Conservation (phyloP, 2,113 vertebrate genomes). For the Lophochroa leadbeateri region DNA sequence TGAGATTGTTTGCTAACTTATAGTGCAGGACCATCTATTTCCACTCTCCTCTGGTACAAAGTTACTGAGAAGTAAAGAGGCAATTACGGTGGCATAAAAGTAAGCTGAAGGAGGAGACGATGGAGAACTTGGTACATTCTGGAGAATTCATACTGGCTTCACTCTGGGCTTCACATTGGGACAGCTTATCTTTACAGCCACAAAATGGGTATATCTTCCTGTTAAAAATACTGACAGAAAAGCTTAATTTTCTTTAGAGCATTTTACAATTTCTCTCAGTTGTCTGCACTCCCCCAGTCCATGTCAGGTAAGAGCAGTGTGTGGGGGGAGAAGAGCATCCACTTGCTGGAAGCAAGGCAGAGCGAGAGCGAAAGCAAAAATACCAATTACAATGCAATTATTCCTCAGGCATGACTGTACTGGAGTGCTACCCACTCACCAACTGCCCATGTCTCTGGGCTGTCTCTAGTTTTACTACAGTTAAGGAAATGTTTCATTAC, state of each 20-base stretch:
- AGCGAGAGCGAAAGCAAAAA: background rate
- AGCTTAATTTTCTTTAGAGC: background rate
- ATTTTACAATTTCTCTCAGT: background rate
- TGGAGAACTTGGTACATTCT: background rate
- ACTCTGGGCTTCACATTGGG: background rate
- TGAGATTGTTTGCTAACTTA: background rate
- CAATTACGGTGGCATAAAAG: background rate
- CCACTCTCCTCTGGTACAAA: background rate
- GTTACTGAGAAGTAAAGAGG: background rate
- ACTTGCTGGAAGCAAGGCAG: background rate
- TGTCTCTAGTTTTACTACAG: background rate
- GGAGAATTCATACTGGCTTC: background rate
- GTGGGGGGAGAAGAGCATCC: background rate
- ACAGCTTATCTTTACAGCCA: background rate
- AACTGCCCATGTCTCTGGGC: constrained; percentile 45
- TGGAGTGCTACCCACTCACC: constrained; percentile 49
- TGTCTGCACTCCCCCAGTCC: background rate
- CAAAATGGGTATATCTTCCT: background rate
- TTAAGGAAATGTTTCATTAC: constrained; percentile 15
- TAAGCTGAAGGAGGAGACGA: background rate
- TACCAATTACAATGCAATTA: constrained; percentile 30
- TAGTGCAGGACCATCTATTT: background rate
- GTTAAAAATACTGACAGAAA: background rate
- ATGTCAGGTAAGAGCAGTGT: background rate
- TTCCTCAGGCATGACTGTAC: constrained; percentile 25